Evolutionary conservation across 1,140 invertebrate genomes (phyloP), one percentile per base, ranked within the genome.

Genomic region (Drosophila athabasca): DNA sequence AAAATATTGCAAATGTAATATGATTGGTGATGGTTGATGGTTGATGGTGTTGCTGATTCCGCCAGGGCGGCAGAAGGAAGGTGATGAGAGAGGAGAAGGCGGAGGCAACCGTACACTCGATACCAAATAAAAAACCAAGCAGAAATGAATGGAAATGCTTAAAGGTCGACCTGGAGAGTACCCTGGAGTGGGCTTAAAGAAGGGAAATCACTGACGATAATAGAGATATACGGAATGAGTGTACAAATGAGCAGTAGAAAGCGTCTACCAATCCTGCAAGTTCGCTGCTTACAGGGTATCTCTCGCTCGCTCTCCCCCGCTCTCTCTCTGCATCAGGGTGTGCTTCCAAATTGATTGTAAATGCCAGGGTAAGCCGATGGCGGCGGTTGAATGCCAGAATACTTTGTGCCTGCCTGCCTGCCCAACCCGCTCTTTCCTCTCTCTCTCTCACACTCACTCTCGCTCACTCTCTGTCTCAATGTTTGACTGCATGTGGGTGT

Each of bases 1-100:
- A 79, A 65, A 88, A 88, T 87, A 87, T 87, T 82, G 79, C 70
- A 79, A 82, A 87, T 87, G 70, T 87, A 87, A 87, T 87, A 87
- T 62, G 78, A 76, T 88, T 88, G 82, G 67, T 62, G 69, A 29
- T 15, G 43, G 31, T 35, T 48, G 69, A 35, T 15, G 43, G 29
- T 35, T 48, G 35, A 39, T 39, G 35, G 35, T 39, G 11, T 39
- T 39, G 35, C 35, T 39, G 11, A 39, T 39, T 13, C 35, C 35
- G 11, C 4, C 5, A 49, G 45, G 31, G 52, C 8, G 46, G 31
- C 3, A 17, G 50, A 8, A 26, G 13, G 26, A 17, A 13, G 22
- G 41, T 24, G 39, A 41, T 13, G 39, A n/a, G 45, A 29, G 35
- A 9, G 6, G 13, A 3, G 11, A 5, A 1, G 8, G 19, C 13